Percentiles rank a stretch among this genome's conserved stretches.
phyloP scores from a whole-genome alignment of 37 sponge, comb jelly and placozoan genomes.

The Trichoplax adhaerens region DNA sequence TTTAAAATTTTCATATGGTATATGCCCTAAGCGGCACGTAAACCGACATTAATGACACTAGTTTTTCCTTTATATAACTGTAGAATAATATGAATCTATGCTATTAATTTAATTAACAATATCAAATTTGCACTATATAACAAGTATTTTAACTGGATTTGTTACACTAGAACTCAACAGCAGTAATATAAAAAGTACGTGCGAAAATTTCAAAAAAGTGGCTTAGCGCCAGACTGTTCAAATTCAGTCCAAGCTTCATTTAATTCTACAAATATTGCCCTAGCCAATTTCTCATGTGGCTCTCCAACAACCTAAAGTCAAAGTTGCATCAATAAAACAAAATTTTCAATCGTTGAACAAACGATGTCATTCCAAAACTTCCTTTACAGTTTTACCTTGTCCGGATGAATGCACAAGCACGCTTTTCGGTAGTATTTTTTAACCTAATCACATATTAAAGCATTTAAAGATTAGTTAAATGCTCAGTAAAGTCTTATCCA shows the following conservation, averaged over 20 bases:
- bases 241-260: conserved; percentile 79
- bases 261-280: conserved; percentile 84
- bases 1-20: too few species aligned
- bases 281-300: conserved; percentile 61
- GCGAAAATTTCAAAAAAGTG: conserved; percentile 9
- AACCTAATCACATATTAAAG: conserved; percentile 24
- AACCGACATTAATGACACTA: too few species aligned
- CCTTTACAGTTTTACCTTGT: conserved; percentile 42
- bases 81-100: too few species aligned
- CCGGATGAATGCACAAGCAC: conserved; percentile 85
- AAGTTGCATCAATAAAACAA: not conserved
- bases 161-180: too few species aligned
- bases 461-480: not conserved
- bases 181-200: too few species aligned
- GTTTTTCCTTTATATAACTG: too few species aligned
- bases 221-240: conserved; percentile 49
- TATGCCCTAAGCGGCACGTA: too few species aligned
- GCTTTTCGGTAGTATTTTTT: conserved; percentile 76
- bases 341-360: not conserved
- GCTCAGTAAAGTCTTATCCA: not conserved
- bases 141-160: too few species aligned
- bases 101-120: too few species aligned
- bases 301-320: conserved; percentile 12
- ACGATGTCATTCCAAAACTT: not conserved
- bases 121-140: too few species aligned